A percentile compares a stretch with the other conserved stretches of the same genome.
phyloP scores from a whole-genome alignment of 2,797 vertebrate species.

The Numenius phaeopus region DNA sequence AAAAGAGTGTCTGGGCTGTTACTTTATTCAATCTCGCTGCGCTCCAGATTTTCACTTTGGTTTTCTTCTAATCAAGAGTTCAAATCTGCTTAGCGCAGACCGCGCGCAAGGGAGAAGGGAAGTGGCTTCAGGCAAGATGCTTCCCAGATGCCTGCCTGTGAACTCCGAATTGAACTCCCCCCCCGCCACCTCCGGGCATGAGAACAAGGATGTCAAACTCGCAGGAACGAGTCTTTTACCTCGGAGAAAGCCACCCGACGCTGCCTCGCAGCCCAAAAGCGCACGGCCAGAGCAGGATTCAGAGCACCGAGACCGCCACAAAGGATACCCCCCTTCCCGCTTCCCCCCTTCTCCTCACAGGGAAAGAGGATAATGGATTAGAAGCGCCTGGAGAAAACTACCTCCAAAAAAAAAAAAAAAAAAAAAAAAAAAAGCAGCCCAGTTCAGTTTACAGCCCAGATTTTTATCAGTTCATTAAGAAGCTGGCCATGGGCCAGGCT shows the following conservation, averaged over 20 bases:
- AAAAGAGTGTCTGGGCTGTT: neutral
- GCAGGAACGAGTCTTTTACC: neutral
- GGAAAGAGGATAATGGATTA: neutral
- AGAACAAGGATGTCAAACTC: neutral
- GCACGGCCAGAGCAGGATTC: rapidly evolving
- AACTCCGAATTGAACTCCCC: neutral
- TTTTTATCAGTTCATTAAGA: neutral
- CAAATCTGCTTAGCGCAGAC: neutral
- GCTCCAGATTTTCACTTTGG: neutral
- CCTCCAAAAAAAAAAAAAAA: neutral
- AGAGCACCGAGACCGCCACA: neutral
- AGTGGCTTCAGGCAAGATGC: neutral
- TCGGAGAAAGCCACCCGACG: neutral
- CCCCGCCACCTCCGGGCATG: no score
- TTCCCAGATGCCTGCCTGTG: neutral
- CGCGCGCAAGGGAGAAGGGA: neutral
- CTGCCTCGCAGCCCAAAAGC: neutral
- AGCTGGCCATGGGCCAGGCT: neutral
- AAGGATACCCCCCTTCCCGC: neutral
- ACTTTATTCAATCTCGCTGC: neutral
- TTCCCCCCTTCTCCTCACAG: neutral
- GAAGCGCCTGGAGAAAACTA: neutral
- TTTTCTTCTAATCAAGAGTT: neutral
- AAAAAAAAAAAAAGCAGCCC: neutral
- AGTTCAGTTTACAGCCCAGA: neutral